These are phyloP conservation scores for Lophura nycthemera DNA, from an alignment of 2,113 vertebrate species.

Conservation along the genomic window DNA sequence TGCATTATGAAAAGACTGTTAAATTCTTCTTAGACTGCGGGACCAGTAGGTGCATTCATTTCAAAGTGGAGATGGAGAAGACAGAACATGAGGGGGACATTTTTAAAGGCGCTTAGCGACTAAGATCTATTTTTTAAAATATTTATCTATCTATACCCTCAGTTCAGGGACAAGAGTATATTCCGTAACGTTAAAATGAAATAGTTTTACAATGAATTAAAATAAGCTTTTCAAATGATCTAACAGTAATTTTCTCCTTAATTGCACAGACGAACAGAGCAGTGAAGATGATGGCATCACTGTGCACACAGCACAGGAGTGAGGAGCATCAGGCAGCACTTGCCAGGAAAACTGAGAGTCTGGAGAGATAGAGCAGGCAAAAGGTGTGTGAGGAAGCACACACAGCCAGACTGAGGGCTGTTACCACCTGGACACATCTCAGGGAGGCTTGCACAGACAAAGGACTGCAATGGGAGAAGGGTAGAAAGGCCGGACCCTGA, in stretches of 20 bases:
- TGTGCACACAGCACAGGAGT: neutral
- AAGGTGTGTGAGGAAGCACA: neutral
- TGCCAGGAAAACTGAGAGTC: neutral
- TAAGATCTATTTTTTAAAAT: neutral
- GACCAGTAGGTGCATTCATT: neutral
- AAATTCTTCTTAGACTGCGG: neutral
- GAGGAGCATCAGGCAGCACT: neutral
- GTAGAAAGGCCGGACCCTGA: neutral
- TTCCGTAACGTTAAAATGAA: neutral
- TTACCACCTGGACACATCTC: neutral
- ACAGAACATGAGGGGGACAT: neutral
- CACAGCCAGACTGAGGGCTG: neutral
- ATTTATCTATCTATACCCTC: neutral
- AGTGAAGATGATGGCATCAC: accelerated
- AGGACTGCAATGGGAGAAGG: neutral
- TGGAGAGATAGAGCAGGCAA: neutral
- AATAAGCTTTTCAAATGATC: neutral
- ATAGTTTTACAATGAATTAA: neutral
- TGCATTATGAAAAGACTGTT: neutral
- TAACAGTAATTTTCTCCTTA: neutral
- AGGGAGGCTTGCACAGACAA: accelerated
- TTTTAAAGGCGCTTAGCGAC: neutral
- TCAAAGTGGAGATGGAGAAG: neutral
- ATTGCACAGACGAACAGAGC: neutral
- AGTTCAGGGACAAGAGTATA: neutral